Evolutionary conservation across 1,140 invertebrate genomes (phyloP), one percentile per base, ranked within the genome.

Genomic region (Brachionus sp.): DNA sequence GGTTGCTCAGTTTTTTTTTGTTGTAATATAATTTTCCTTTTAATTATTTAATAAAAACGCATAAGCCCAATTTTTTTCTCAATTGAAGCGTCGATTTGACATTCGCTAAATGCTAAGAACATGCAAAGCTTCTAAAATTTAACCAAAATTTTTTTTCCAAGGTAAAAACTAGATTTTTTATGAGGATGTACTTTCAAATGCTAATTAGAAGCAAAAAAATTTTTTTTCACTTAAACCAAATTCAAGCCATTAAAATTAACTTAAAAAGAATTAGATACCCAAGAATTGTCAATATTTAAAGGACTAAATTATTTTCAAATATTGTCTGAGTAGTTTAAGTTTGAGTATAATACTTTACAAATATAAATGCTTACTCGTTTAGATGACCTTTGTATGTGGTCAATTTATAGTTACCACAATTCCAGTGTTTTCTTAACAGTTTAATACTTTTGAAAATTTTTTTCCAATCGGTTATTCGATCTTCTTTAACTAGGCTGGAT

Each of bases 361-460:
- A 70, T 39, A 23, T 7, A 68, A 68, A 46, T 78, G 35, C 62
- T 62, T 80, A 80, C 77, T 80, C 62, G 13, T 44, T 29, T 66
- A 25, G 33, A 42, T 80, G 77, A 62, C 77, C 77, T 80, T 62
- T 80, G 57, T 39, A 80, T 62, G 29, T 33, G 46, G 39, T 62
- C 46, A 80, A n/a, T 66, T 80, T 66, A 50, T 62, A 80, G 35
- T 80, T 64, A 33, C 50, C 77, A 13, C 10, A 62, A 12, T 5
- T 29, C 77, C 77, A 80, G 37, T 80, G 53, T 62, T 80, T 33
- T 80, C 39, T 80, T 80, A 80, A 44, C 39, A 25, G 6, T 16
- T 80, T 44, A 35, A 44, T 62, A n/a, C 57, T 7, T 25, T 80
- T 66, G 77, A 39, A 80, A n/a, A 80, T 10, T 42, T 62, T 33